Base-by-base conservation (phyloP, 2,113 vertebrate species). In the Eclectus roratus region DNA sequence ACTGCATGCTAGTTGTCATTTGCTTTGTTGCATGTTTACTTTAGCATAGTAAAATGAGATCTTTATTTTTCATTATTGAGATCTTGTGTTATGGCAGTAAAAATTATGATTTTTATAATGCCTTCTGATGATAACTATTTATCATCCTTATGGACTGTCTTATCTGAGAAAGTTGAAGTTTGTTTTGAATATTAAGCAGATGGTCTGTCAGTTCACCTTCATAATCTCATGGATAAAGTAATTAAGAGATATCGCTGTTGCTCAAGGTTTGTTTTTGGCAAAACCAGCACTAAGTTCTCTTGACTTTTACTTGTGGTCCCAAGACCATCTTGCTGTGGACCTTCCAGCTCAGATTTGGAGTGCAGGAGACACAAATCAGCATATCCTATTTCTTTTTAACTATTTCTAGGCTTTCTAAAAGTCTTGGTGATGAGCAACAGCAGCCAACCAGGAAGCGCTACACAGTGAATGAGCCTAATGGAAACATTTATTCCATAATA, bases 51-150 rank as follows among this genome's bases (percentile, higher is more conserved):
- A 60, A 71, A 88, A 69, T 43, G 11, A 91, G 37, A 49, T 81
- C 49, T 90, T 94, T 86, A 70, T 79, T 95, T 85, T 93, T 63
- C 33, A n/a, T 85, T 91, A 70, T 52, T 68, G 64, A 91, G 46
- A 78, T 70, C 31, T 88, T 78, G 55, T 74, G 20, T 53, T 55
- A 31, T 1, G 3, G 55, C 55, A 79, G 55, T 77, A 89, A 79
- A 81, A 76, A 49, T 5, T 3, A 35, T 80, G 37, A 65, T 58
- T 79, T 79, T 76, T 92, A 31, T 94, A 79, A 72, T 43, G 28
- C 9, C 19, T 88, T 66, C 14, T 82, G 74, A 58, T 74, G 49
- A 27, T 46, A 74, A 53, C 31, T 24, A 13, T 80, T 88, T 94
- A 21, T 65, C 49, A 77, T 49, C 25, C 23, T 66, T 18, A 60